phyloP scores from a whole-genome alignment of 2,113 vertebrate species.

The Amazona guildingii region DNA sequence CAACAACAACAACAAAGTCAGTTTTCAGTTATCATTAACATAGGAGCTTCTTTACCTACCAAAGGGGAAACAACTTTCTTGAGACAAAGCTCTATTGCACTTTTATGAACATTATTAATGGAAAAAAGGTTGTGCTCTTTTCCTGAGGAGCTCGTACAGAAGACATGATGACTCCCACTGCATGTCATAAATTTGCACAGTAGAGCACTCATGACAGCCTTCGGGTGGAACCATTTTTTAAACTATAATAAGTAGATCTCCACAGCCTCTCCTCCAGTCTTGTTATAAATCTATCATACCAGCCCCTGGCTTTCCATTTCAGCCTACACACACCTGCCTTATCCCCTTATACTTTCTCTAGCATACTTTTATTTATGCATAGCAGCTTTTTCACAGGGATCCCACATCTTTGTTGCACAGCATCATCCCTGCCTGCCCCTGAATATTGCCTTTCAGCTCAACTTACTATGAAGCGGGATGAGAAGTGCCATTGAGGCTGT shows the following conservation, averaged over 20 bases:
- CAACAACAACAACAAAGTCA: background rate
- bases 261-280: slow-evolving; percentile 22
- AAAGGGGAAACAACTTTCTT: background rate
- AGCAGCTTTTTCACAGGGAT: background rate
- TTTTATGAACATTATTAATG: background rate
- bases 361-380: background rate
- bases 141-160: background rate
- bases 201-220: slow-evolving; percentile 7
- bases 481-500: background rate
- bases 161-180: slow-evolving; percentile 46
- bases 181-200: slow-evolving; percentile 39
- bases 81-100: background rate
- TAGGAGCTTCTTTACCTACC: background rate
- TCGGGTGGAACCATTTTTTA: slow-evolving; percentile 39
- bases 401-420: background rate
- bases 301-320: slow-evolving; percentile 27
- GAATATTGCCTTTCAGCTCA: background rate
- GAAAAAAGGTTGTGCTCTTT: background rate
- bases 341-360: background rate
- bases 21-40: background rate
- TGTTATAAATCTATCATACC: slow-evolving; percentile 52
- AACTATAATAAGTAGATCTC: slow-evolving; percentile 28
- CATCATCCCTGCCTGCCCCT: background rate
- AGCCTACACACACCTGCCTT: slow-evolving; percentile 49
- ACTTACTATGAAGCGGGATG: background rate